Conservation (phyloP, 1,140 invertebrate species). For the Rhopalosiphum maidis region DNA sequence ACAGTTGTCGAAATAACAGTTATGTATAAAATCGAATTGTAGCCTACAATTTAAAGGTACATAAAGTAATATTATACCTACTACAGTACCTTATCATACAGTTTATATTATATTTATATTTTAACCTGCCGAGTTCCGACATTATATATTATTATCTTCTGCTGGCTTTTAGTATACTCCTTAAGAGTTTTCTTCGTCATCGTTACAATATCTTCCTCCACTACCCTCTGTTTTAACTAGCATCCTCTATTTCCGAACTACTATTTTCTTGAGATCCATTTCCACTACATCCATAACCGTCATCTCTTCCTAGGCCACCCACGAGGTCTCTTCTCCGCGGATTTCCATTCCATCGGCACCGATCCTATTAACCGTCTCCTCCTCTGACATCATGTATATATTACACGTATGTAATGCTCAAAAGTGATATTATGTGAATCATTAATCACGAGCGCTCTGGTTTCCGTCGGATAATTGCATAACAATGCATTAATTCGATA, state of each 20-base stretch:
- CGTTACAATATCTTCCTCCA: background rate
- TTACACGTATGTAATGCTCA: background rate
- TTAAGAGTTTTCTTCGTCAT: background rate
- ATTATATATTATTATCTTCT: background rate
- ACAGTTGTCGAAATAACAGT: background rate
- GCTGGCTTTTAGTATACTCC: background rate
- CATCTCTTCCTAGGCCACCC: background rate
- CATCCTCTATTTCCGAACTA: background rate
- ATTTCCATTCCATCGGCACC: background rate
- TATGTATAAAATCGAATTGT: background rate
- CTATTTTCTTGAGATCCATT: background rate
- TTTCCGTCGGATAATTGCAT: background rate
- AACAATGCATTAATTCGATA: slow-evolving; percentile 31
- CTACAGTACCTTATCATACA: too few species aligned
- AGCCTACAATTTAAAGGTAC: too few species aligned
- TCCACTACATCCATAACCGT: background rate
- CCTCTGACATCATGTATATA: background rate
- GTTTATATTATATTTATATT: too few species aligned
- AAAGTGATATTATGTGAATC: background rate
- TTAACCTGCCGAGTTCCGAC: too few species aligned
- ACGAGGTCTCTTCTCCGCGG: background rate
- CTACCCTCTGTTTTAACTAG: background rate
- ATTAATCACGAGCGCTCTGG: background rate
- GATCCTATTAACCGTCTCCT: background rate
- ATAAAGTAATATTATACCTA: background rate